Evolutionary conservation across 2,888 invertebrate genomes (phyloP).

Genomic region (Tribolium freemani): DNA sequence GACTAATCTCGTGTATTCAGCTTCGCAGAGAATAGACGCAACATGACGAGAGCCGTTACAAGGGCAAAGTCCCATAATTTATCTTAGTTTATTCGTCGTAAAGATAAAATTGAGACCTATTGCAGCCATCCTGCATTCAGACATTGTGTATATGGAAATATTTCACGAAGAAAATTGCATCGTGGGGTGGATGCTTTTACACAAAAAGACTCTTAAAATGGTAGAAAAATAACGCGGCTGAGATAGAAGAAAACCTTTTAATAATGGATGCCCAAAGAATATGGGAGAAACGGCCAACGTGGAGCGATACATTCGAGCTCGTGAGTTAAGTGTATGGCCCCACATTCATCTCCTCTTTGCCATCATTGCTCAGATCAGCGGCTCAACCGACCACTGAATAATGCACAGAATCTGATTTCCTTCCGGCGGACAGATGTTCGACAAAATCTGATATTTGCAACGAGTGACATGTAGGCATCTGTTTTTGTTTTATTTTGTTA

Average conservation of each 20-base stretch:
- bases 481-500: too few species aligned
- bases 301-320: slow-evolving; percentile 16
- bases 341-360: slow-evolving; percentile 22
- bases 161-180: slow-evolving; percentile 31
- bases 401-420: slow-evolving; percentile 24
- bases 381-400: slow-evolving; percentile 27
- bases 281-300: slow-evolving; percentile 18
- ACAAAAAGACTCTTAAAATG: slow-evolving; percentile 36
- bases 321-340: slow-evolving; percentile 37
- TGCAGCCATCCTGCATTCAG: slow-evolving; percentile 14
- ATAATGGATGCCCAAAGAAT: slow-evolving; percentile 32
- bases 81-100: slow-evolving; percentile 29
- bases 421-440: neutral
- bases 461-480: too few species aligned
- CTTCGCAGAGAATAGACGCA: slow-evolving; percentile 1
- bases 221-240: slow-evolving; percentile 21
- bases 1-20: slow-evolving; percentile 27
- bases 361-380: slow-evolving; percentile 32
- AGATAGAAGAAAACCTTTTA: slow-evolving; percentile 34
- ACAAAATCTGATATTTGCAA: neutral
- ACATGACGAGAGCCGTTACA: slow-evolving; percentile 7
- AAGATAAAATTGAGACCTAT: slow-evolving; percentile 36
- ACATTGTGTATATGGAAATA: slow-evolving; percentile 13
- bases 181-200: slow-evolving; percentile 11
- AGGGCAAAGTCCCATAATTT: slow-evolving; percentile 18